Evolutionary conservation across 2,113 vertebrate genomes (phyloP), one percentile per base, ranked within the genome.

Genomic region (Carettochelys insculpta): DNA sequence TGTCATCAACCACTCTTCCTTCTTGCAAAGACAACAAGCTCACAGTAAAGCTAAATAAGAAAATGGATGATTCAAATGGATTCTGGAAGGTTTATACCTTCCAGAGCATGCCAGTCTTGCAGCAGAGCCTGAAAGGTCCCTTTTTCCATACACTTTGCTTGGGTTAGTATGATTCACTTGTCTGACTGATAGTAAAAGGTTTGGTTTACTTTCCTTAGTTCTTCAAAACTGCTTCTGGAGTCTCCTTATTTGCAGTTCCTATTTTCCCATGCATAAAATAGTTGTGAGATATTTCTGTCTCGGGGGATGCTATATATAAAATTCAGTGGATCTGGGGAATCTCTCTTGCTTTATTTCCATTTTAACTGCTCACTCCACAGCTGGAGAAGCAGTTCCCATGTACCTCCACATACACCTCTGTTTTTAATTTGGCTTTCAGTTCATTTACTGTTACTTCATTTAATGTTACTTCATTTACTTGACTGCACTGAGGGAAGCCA

Each of bases 1-100:
- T 48, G 9, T 65, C 41, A 76, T 0, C 0, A 6, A 80, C 31
- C 12, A 17, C 80, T 77, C 24, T 34, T 61, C 34, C 58, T 65
- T n/a, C 14, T 65, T n/a, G 13, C 34, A 65, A n/a, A 34, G 34
- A 29, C 19, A 65, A 14, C 58, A 65, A 65, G 16, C 58, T 8
- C 16, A 65, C 16, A 65, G 17, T 65, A n/a, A 65, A 65, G 31
- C 58, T 19, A n/a, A n/a, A 65, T 34, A 65, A n/a, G 34, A 7
- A 19, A n/a, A 17, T 65, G 34, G 58, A 19, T 65, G 58, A 19
- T 65, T 65, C 34, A n/a, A 65, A 65, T 19, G n/a, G n/a, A n/a
- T n/a, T n/a, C n/a, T n/a, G n/a, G n/a, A n/a, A n/a, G n/a, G n/a
- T n/a, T n/a, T 19, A 65, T n/a, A 65, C 58, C 58, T 65, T 65